These are phyloP conservation scores for Pyrgilauda ruficollis DNA, from an alignment of 2,113 vertebrate genomes.

Conservation along the genomic window DNA sequence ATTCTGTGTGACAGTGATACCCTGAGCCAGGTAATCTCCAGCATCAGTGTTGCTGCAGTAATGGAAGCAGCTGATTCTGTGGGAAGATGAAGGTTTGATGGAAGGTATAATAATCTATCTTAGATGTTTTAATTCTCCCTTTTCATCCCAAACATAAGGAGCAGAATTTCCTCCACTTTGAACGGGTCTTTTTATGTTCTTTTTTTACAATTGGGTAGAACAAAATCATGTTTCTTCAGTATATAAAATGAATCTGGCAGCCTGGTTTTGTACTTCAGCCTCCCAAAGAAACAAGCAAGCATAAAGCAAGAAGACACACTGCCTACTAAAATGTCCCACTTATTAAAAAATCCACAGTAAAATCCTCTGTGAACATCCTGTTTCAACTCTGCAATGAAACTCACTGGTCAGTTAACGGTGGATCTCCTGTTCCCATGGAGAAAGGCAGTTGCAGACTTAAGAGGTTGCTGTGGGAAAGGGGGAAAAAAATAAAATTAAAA, in stretches of 20 bases:
- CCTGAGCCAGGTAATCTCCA: background rate
- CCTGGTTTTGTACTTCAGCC: background rate
- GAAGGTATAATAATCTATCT: background rate
- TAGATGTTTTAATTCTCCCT: conserved; percentile 31
- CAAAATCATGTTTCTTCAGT: conserved; percentile 12
- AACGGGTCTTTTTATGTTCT: background rate
- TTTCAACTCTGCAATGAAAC: conserved; percentile 1
- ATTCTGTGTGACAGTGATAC: background rate
- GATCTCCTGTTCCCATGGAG: conserved; percentile 46
- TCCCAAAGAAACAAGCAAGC: background rate
- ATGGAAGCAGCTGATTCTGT: background rate
- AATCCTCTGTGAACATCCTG: background rate
- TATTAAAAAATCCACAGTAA: background rate
- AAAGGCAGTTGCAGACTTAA: background rate
- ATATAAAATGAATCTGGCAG: background rate
- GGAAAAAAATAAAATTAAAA: background rate
- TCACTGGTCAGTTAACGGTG: background rate
- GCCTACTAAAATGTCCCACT: background rate
- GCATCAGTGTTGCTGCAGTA: background rate
- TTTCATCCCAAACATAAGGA: background rate
- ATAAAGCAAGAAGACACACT: conserved; percentile 32
- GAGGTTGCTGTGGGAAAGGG: conserved; percentile 42
- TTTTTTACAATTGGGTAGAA: background rate
- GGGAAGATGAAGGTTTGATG: background rate
- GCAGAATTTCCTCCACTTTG: conserved; percentile 7